These are phyloP conservation scores for Morpho achilles DNA, from an alignment of 2,888 invertebrate genomes.

Conservation along the genomic window DNA sequence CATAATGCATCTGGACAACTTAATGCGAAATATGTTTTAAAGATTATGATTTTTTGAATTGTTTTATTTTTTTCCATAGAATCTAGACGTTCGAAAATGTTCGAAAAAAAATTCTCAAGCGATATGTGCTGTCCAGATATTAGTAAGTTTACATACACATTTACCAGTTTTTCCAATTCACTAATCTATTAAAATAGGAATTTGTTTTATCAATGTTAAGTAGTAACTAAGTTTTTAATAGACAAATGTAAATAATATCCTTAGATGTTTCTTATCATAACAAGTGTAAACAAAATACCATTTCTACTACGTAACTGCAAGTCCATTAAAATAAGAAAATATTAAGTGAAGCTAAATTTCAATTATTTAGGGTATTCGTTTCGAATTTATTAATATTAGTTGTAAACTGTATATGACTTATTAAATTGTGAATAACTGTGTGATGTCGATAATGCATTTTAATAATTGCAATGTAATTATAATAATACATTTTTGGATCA, in stretches of 20 bases:
- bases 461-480: constrained; percentile 54
- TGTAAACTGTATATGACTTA: constrained; percentile 57
- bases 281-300: constrained; percentile 7
- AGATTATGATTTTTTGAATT: no score
- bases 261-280: constrained; percentile 6
- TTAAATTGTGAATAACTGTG: constrained; percentile 71
- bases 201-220: no score
- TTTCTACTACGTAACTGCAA: constrained; percentile 12
- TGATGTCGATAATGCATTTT: constrained; percentile 69
- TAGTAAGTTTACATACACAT: no score
- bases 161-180: no score
- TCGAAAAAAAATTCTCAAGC: no score
- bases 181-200: no score
- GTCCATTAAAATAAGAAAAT: constrained; percentile 28
- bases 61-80: no score
- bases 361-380: constrained; percentile 54
- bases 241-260: constrained; percentile 16
- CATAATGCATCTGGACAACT: no score
- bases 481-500: constrained; percentile 72
- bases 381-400: constrained; percentile 70
- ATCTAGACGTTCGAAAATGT: no score
- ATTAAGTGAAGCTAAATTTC: constrained; percentile 28
- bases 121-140: no score
- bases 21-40: no score
- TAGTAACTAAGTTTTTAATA: no score